phyloP scores from a whole-genome alignment of 2,888 invertebrate genomes.

The Lissonota sp. region DNA sequence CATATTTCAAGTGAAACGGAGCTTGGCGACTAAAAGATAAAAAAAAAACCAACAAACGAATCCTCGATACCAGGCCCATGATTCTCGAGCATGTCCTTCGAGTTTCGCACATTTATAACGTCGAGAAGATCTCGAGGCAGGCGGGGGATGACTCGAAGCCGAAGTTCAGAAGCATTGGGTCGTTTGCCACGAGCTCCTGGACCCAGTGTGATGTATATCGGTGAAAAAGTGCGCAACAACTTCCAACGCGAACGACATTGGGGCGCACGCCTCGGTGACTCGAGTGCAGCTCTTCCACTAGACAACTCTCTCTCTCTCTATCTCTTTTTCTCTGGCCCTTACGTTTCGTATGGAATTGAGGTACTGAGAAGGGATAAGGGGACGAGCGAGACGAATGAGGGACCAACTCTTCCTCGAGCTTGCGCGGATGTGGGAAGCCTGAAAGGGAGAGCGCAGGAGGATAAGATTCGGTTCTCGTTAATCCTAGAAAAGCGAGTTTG shows the following conservation, averaged over 20 bases:
- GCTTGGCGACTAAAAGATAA: neutral
- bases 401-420: slow-evolving; percentile 27
- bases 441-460: slow-evolving; percentile 36
- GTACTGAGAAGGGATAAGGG: neutral
- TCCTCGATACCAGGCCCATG: neutral
- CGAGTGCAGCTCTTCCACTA: slow-evolving; percentile 28
- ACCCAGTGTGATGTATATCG: slow-evolving; percentile 53
- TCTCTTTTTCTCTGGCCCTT: neutral
- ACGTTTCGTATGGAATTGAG: slow-evolving; percentile 11
- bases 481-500: slow-evolving; percentile 46
- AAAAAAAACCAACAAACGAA: neutral
- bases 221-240: slow-evolving; percentile 66
- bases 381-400: slow-evolving; percentile 34
- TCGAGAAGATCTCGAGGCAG: neutral
- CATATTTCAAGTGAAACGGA: neutral
- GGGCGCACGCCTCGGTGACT: slow-evolving; percentile 50
- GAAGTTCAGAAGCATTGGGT: slow-evolving; percentile 25
- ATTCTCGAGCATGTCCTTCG: neutral
- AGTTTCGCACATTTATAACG: neutral
- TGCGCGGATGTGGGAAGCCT: neutral
- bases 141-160: neutral
- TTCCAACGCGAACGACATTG: slow-evolving; percentile 58
- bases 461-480: slow-evolving; percentile 65
- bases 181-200: slow-evolving; percentile 23
- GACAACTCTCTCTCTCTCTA: slow-evolving; percentile 4